Base-by-base conservation (phyloP, 2,797 vertebrate species). In the Cirrhinus mrigala region DNA sequence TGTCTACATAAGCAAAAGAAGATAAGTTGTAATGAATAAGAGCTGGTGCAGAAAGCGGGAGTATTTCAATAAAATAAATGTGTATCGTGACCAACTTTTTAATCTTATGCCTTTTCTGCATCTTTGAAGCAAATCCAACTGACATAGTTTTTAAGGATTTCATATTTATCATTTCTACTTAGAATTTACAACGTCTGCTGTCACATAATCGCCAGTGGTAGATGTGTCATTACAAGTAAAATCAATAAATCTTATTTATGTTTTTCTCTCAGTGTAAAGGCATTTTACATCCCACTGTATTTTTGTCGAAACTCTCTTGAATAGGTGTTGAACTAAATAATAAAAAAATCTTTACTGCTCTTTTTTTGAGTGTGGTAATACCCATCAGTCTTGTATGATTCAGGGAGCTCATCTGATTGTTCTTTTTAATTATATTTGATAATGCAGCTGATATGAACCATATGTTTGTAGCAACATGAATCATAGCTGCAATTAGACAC, bases 21-120 rank as follows among this genome's bases (percentile, higher is more conserved):
- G 70, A 87, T 85, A 69, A 83, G n/a, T 44, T 83, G 68, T 40
- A 83, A 37, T 83, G 64, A 74, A 18, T 74, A 66, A 78, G n/a
- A 79, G 74, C 52, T 33, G 40, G 40, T 24, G n/a, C 22, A 81
- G 68, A 27, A 56, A 29, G 40, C 27, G 7, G 9, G 46, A 54
- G 44, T 80, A 56, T 85, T 62, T 78, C 11, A 81, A 44, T 85
- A 4, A 76, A 90, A 84, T 64, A 18, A 62, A 70, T 83, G 33
- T 80, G 9, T 64, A 82, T 85, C n/a, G 12, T 70, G 50, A 79
- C 12, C 14, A 85, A 24, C 40, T 79, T 66, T 46, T 75, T 78
- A n/a, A 20, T 89, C 69, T 82, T 46, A 44, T 56, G 54, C 48
- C 12, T 79, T 82, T 58, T 14, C 22, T 3, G 70, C 24, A 37